Evolutionary conservation across 2,113 vertebrate species (phyloP).

Genomic region (Ondatra zibethicus): DNA sequence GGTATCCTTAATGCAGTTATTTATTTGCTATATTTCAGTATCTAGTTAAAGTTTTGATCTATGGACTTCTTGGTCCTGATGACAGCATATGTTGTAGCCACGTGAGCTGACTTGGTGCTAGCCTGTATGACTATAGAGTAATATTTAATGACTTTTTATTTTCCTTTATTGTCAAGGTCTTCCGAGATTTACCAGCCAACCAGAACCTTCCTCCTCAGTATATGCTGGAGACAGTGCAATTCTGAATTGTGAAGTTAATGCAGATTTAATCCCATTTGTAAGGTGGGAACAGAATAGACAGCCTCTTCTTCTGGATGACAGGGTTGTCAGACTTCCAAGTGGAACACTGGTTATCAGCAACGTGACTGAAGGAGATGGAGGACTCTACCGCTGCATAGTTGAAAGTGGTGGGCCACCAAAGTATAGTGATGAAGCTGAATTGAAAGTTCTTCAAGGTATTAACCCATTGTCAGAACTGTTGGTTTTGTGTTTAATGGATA

Average conservation of each 20-base stretch:
- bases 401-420: conserved; percentile 92
- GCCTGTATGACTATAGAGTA: not conserved
- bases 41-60: not conserved
- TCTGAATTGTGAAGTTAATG: conserved; percentile 92
- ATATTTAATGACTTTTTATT: not conserved
- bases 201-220: conserved; percentile 85
- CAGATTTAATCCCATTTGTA: conserved; percentile 91
- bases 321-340: conserved; percentile 88
- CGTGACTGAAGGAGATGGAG: conserved; percentile 89
- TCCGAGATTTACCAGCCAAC: conserved; percentile 94
- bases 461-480: not conserved
- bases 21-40: conserved; percentile 24
- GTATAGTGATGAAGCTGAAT: conserved; percentile 94
- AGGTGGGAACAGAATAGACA: conserved; percentile 93
- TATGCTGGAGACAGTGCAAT: conserved; percentile 88
- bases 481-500: conserved; percentile 7
- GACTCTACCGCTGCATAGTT: conserved; percentile 93
- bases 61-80: not conserved
- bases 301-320: conserved; percentile 83
- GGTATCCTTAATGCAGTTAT: not conserved
- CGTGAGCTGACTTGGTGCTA: not conserved
- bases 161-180: conserved; percentile 86
- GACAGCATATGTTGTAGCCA: not conserved
- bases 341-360: conserved; percentile 94
- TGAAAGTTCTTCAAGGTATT: conserved; percentile 92